These are phyloP conservation scores for Momotus momota DNA, from an alignment of 2,797 vertebrate genomes.

Conservation along the genomic window DNA sequence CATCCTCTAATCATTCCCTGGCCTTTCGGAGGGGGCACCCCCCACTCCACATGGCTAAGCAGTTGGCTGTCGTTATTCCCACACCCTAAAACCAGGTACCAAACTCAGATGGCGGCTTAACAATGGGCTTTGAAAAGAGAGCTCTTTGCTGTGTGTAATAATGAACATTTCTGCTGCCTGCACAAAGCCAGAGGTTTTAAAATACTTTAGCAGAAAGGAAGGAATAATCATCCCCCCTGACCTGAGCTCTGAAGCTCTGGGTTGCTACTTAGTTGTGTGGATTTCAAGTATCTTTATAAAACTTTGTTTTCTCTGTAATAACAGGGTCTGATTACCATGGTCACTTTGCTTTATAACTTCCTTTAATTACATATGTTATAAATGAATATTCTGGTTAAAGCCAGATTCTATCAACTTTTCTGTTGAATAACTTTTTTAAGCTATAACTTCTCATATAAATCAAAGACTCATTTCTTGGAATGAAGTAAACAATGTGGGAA, in stretches of 20 bases:
- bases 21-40: not conserved
- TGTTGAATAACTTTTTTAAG: not conserved
- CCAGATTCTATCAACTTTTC: not conserved
- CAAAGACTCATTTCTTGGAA: not conserved
- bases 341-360: not conserved
- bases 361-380: not conserved
- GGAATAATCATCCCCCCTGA: not conserved
- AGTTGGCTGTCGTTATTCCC: not conserved
- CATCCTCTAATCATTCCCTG: not conserved
- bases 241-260: not conserved
- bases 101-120: slow-evolving; percentile 15
- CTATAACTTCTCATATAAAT: not conserved
- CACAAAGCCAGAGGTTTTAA: slow-evolving; percentile 13
- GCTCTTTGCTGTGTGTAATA: not conserved
- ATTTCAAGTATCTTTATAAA: not conserved
- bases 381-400: not conserved
- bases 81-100: not conserved
- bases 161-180: slow-evolving; percentile 9
- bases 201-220: not conserved
- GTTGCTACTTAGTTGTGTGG: not conserved
- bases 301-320: not conserved
- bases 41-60: not conserved
- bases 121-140: not conserved
- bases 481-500: not conserved
- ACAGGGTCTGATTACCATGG: not conserved